Evolutionary conservation across 1,140 invertebrate genomes (phyloP), one percentile per base, ranked within the genome.

Genomic region (Mizuhopecten yessoensis): DNA sequence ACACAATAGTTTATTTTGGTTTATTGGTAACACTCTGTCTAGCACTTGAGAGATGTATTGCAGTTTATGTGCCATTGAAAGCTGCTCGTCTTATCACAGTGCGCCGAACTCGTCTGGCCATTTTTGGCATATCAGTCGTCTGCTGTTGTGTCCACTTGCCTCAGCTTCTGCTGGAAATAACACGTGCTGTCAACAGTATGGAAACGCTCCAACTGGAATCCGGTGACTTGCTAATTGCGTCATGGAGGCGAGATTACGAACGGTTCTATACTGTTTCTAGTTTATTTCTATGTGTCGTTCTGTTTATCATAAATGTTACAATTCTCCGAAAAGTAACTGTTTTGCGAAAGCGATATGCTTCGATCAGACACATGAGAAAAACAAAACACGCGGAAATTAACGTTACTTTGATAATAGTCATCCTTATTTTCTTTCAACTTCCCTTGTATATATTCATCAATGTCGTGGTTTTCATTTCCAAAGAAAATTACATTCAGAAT

Each of bases 371-470:
- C 34, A 39, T 33, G 29, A 15, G 75, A n/a, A 86, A 90, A 2
- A 39, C 89, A 17, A 29, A 90, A 75, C 75, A 57, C 9, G 42
- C 34, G 9, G 89, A 90, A 90, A 87, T 90, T 23, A 90, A 90
- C 29, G 39, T 90, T 34, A 87, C 86, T 5, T 86, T 90, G 33
- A 86, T 86, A 1, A 87, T 90, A 0, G 86, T 87, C 33, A 39
- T 90, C 11, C 33, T 90, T 34, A 45, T 90, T 23, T 90, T 90
- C 86, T 90, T 90, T 87, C 89, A 90, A 34, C 86, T 90, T 34
- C 89, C 89, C 9, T 42, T 90, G 34, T 86, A 90, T 49, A 42
- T 87, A 39, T 45, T 90, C 34, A 33, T 86, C 34, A 39, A 86
- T 36, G 86, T 86, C 0, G 34, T 90, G 11, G 39, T 86, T 13